phyloP scores from a whole-genome alignment of 2,888 invertebrate species.

The Callyntrura guangdongensis region DNA sequence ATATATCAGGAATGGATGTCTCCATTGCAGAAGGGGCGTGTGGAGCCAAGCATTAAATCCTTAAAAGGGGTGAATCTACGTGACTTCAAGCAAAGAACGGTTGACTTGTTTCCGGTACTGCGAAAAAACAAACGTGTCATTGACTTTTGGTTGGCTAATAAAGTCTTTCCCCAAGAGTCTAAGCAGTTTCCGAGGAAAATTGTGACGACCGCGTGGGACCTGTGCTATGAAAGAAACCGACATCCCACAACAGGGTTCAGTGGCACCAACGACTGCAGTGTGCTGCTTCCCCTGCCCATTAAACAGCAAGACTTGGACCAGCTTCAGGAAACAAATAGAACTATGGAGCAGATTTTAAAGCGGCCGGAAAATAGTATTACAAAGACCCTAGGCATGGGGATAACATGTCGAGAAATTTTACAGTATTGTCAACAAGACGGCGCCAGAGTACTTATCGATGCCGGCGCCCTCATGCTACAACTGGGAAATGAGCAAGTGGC shows the following conservation, averaged over 20 bases:
- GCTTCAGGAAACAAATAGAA: constrained; percentile 60
- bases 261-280: constrained; percentile 80
- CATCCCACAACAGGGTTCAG: constrained; percentile 71
- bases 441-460: constrained; percentile 71
- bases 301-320: constrained; percentile 68
- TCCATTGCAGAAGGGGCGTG: background rate
- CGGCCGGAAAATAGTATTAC: constrained; percentile 55
- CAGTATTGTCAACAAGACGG: constrained; percentile 35
- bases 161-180: constrained; percentile 73
- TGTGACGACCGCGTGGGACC: constrained; percentile 78
- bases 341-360: constrained; percentile 58
- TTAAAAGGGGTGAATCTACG: constrained; percentile 65
- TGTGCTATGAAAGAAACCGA: constrained; percentile 53
- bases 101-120: constrained; percentile 60
- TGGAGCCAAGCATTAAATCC: background rate
- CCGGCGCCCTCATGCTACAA: constrained; percentile 82
- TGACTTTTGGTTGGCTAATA: constrained; percentile 71
- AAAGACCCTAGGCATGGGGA: background rate
- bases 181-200: constrained; percentile 78
- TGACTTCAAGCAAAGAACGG: constrained; percentile 63
- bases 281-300: constrained; percentile 72
- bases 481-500: constrained; percentile 73
- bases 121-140: constrained; percentile 67
- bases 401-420: constrained; percentile 58
- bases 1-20: constrained; percentile 46